Evolutionary conservation across 37 sponge, comb jelly and placozoan species (phyloP).

Genomic region (Aphrocallistes beatrix): DNA sequence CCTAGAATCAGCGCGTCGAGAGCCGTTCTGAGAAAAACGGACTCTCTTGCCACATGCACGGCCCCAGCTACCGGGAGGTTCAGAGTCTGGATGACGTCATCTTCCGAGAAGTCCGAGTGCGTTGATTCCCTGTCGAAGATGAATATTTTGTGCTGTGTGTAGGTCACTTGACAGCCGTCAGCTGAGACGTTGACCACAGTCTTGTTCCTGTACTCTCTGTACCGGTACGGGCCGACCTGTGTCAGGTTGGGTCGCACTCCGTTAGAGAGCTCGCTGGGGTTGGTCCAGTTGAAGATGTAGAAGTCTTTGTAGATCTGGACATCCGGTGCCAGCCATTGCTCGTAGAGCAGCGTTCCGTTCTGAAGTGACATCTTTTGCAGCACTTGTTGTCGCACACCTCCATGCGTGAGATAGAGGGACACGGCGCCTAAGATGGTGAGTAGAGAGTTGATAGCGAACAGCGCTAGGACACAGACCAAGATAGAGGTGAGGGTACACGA

Average conservation of each 20-base stretch:
- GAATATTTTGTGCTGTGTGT: slow-evolving; percentile 22
- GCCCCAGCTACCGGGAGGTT: slow-evolving; percentile 25
- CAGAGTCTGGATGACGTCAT: slow-evolving; percentile 21
- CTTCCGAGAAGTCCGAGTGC: neutral
- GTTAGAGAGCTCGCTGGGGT: slow-evolving; percentile 35
- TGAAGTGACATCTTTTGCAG: slow-evolving; percentile 19
- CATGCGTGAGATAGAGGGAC: neutral
- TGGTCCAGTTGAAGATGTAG: slow-evolving; percentile 80
- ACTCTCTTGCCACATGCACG: neutral
- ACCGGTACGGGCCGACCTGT: slow-evolving; percentile 67
- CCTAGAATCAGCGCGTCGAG: neutral
- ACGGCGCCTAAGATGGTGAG: neutral
- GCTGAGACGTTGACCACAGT: neutral
- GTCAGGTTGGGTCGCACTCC: slow-evolving; percentile 31
- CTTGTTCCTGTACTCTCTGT: slow-evolving; percentile 30
- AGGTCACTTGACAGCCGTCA: neutral
- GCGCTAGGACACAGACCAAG: neutral
- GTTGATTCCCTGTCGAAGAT: neutral
- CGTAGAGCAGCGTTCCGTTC: slow-evolving; percentile 40
- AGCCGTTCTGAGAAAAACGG: neutral
- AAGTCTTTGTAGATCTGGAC: slow-evolving; percentile 54
- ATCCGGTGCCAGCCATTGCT: slow-evolving; percentile 49
- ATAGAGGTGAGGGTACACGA: no score
- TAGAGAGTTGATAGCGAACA: neutral
- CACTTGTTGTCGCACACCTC: neutral